These are phyloP conservation scores for Smutsia temminckii DNA, from an alignment of 2,797 vertebrate genomes.

Conservation along the genomic window DNA sequence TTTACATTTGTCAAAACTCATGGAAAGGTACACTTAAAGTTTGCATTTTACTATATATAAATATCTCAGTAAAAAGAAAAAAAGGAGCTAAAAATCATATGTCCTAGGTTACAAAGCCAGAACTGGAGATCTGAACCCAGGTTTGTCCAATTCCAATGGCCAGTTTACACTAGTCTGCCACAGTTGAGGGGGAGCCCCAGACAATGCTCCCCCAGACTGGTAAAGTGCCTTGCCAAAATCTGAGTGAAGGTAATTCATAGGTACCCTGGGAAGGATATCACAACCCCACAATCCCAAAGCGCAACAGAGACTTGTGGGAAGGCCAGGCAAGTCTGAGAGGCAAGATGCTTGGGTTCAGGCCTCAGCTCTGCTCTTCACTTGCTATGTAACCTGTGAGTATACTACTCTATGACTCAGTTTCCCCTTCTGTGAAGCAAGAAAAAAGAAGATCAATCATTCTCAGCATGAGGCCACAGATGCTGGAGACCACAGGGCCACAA, in stretches of 20 bases:
- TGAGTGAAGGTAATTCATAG: not conserved
- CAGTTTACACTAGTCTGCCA: not conserved
- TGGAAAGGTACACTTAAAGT: not conserved
- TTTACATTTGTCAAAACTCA: not conserved
- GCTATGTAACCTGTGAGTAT: not conserved
- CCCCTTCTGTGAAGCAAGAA: not conserved
- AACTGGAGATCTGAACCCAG: not conserved
- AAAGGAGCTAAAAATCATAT: not conserved
- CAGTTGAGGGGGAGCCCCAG: not conserved
- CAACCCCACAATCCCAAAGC: not conserved
- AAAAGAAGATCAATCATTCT: not conserved
- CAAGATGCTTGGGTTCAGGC: not conserved
- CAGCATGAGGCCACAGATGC: not conserved
- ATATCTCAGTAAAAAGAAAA: not conserved
- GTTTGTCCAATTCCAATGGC: not conserved
- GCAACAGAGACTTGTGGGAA: not conserved
- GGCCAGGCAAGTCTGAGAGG: not conserved
- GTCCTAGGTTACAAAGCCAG: not conserved
- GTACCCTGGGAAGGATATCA: not conserved
- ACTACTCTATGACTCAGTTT: constrained; percentile 5
- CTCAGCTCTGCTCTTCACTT: not conserved
- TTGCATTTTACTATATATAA: not conserved
- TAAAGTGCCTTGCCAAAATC: not conserved
- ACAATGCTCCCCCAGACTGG: not conserved
- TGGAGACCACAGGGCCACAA: not conserved